Base-by-base conservation (phyloP, 2,797 vertebrate genomes). In the Melanotaenia maccullochi region DNA sequence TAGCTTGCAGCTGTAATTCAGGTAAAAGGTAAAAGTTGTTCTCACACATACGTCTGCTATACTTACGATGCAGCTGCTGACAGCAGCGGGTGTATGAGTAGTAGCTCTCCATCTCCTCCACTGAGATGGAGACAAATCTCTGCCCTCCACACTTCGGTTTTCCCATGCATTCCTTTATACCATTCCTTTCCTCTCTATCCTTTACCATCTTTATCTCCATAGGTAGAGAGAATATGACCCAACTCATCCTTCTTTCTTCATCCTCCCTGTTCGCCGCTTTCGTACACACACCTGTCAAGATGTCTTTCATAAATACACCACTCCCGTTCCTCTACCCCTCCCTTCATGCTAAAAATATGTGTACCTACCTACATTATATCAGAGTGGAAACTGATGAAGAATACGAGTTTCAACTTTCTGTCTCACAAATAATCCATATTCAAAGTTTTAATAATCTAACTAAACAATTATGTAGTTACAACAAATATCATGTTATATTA, bases 91-190 rank as follows among this genome's bases (percentile, higher is more conserved):
- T 54, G 71, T 82, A 91, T 82, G 73, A 87, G 87, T 84, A 87
- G 87, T 78, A 93, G 75, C 82, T 87, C 85, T 73, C 64, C 91
- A 93, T 93, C 85, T 93, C 90, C 59, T 73, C 54, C 87, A 79
- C 62, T 0, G 87, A 79, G 73, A 92, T 90, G 33, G 60, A 73
- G 33, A 71, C 72, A 13, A 83, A 76, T 12, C 71, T 32, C 55
- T 83, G 61, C 22, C 56, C 66, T 30, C 62, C 60, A 13, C 3
- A 0, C 2, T 58, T 32, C 47, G 3, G 4, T 36, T 16, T 52
- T 33, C 13, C 64, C 0, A 18, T 1, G 9, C 58, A 0, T n/a
- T 40, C 68, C 75, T 60, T 60, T 77, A 77, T 78, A 62, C 32
- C 3, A 7, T 54, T 59, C 22, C 51, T 2, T 72, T 71, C 71